Evolutionary conservation across 2,888 invertebrate genomes (phyloP).

Genomic region (Urechis unicinctus): DNA sequence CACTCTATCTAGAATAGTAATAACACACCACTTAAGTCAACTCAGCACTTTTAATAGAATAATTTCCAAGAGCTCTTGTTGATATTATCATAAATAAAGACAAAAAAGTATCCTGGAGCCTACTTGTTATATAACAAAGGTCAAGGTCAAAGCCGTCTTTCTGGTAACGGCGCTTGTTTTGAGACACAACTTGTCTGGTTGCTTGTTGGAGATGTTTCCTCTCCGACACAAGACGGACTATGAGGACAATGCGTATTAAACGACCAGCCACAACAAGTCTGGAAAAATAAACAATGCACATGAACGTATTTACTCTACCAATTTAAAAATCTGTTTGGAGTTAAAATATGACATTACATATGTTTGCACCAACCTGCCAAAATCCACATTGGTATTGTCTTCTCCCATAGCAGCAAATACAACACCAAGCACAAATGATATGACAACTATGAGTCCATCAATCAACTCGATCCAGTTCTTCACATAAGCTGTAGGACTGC

Average conservation of each 20-base stretch:
- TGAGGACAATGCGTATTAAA: conserved; percentile 45
- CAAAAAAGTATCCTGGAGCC: neutral
- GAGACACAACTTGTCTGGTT: conserved; percentile 52
- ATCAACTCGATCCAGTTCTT: conserved; percentile 47
- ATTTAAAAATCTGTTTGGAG: too few relatives aligned
- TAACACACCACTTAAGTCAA: neutral
- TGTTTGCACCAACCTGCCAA: conserved; percentile 38
- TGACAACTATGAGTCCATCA: conserved; percentile 50
- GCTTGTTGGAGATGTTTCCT: conserved; percentile 47
- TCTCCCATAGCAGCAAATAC: conserved; percentile 18
- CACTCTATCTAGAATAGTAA: conserved; percentile 42
- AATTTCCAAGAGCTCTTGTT: too few relatives aligned
- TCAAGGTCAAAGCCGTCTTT: conserved; percentile 55
- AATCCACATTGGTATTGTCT: conserved; percentile 20
- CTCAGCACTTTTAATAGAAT: conserved; percentile 1
- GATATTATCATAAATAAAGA: too few relatives aligned
- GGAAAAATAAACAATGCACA: neutral
- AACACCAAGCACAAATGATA: conserved; percentile 50
- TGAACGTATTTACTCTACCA: neutral
- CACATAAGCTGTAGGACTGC: too few relatives aligned
- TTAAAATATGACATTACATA: too few relatives aligned
- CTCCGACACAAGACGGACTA: conserved; percentile 49
- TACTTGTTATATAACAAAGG: conserved; percentile 54
- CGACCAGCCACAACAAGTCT: conserved; percentile 35
- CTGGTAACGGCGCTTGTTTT: conserved; percentile 53